phyloP scores from a whole-genome alignment of 1,140 invertebrate species.

The Hestina assimilis region DNA sequence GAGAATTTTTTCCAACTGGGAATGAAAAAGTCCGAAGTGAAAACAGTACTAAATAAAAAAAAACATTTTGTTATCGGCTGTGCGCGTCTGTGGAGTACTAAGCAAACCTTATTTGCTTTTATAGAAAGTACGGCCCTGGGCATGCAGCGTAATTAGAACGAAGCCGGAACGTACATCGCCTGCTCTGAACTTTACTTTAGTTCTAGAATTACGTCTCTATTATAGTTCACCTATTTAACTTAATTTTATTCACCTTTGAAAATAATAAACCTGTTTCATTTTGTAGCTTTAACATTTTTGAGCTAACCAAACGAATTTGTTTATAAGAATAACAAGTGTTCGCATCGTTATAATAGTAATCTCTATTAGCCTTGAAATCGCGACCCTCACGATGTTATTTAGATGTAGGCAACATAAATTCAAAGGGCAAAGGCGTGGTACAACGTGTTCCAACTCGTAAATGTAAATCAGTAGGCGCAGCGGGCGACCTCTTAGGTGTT shows the following conservation, averaged over 20 bases:
- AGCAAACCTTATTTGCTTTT: too few relatives aligned
- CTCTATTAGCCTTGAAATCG: conserved; percentile 37
- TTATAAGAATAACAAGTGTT: conserved; percentile 4
- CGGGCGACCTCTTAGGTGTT: conserved; percentile 68
- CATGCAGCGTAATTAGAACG: conserved; percentile 56
- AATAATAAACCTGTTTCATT: neutral
- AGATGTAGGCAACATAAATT: conserved; percentile 57
- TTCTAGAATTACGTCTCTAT: neutral
- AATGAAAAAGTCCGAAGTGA: too few relatives aligned
- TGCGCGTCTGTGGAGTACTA: too few relatives aligned
- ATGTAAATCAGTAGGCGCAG: conserved; percentile 69
- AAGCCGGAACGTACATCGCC: conserved; percentile 28
- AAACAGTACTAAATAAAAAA: too few relatives aligned
- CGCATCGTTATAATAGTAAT: conserved; percentile 3
- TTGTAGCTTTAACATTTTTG: too few relatives aligned
- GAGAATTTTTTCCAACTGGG: too few relatives aligned
- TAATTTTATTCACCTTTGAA: neutral
- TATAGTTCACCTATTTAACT: neutral
- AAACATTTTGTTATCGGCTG: too few relatives aligned
- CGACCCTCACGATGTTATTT: conserved; percentile 49
- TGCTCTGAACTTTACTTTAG: neutral
- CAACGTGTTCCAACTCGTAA: conserved; percentile 56
- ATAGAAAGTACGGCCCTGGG: too few relatives aligned
- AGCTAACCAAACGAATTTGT: neutral
- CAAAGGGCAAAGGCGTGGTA: conserved; percentile 69